Evolutionary conservation across 1,140 invertebrate genomes (phyloP).

Genomic region (Gonatopus flavifemur): DNA sequence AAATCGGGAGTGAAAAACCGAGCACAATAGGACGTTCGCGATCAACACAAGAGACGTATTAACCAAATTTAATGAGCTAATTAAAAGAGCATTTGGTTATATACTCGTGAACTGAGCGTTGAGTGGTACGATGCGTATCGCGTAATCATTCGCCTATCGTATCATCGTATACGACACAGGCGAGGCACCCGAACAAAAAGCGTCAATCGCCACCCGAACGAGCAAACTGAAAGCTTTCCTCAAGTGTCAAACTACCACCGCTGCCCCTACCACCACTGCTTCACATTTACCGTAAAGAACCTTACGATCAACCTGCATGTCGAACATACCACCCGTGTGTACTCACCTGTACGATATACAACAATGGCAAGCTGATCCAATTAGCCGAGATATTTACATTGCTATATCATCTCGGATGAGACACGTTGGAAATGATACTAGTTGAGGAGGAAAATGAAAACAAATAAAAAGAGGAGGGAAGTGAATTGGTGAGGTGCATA

Average conservation of each 20-base stretch:
- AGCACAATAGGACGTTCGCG: too few species aligned
- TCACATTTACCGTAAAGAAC: too few species aligned
- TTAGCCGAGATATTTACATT: conserved; percentile 57
- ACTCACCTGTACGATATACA: conserved; percentile 30
- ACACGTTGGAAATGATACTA: conserved; percentile 27
- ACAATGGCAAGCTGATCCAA: conserved; percentile 47
- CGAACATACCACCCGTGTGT: conserved; percentile 6
- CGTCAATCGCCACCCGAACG: conserved; percentile 32
- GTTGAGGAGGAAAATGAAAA: too few species aligned
- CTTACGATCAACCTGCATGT: too few species aligned
- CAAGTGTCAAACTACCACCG: conserved; percentile 34
- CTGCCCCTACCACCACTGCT: too few species aligned
- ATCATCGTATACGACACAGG: conserved; percentile 19
- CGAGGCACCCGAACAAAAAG: conserved; percentile 44
- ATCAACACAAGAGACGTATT: conserved; percentile 25
- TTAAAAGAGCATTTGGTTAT: conserved; percentile 30
- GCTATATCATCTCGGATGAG: conserved; percentile 41
- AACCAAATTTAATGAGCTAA: conserved; percentile 39
- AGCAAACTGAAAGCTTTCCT: conserved; percentile 35
- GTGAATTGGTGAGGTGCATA: too few species aligned
- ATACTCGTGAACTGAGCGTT: too few species aligned
- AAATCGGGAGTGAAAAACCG: too few species aligned
- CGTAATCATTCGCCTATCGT: conserved; percentile 19
- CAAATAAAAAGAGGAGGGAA: too few species aligned
- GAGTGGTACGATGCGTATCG: too few species aligned